phyloP scores from a whole-genome alignment of 2,888 invertebrate genomes.

The Rugalucina vietnamica region DNA sequence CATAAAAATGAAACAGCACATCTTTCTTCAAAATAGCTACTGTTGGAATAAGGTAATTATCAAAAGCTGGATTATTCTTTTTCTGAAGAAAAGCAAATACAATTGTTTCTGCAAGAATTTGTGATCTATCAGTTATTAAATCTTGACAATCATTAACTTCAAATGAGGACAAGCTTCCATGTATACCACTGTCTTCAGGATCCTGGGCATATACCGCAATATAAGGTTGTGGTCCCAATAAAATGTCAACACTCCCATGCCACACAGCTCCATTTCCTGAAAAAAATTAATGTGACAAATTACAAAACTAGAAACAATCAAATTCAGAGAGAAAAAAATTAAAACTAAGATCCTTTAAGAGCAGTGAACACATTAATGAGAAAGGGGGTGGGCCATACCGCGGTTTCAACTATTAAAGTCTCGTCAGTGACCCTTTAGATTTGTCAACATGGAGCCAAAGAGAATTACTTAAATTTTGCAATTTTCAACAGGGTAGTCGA shows the following conservation, averaged over 20 bases:
- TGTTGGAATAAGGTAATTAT: slow-evolving; percentile 16
- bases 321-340: too few relatives aligned
- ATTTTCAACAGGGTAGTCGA: too few relatives aligned
- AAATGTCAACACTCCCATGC: background rate
- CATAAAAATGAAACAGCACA: slow-evolving; percentile 18
- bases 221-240: background rate
- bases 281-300: too few relatives aligned
- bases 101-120: slow-evolving; percentile 2
- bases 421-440: too few relatives aligned
- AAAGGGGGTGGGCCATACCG: too few relatives aligned
- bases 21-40: background rate
- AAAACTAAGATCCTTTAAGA: too few relatives aligned
- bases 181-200: background rate
- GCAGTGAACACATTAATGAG: too few relatives aligned
- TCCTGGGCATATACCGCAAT: background rate
- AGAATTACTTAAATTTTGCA: too few relatives aligned
- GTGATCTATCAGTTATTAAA: background rate
- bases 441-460: too few relatives aligned
- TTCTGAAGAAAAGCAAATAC: slow-evolving; percentile 13
- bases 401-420: too few relatives aligned
- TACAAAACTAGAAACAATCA: too few relatives aligned
- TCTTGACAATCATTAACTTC: background rate
- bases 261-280: background rate
- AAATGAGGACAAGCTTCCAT: background rate
- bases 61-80: background rate